Percentiles rank a stretch among this genome's conserved stretches.
Evolutionary conservation across 92 coral and sea anemone genomes (phyloP).

Genomic region (Galaxea fascicularis): DNA sequence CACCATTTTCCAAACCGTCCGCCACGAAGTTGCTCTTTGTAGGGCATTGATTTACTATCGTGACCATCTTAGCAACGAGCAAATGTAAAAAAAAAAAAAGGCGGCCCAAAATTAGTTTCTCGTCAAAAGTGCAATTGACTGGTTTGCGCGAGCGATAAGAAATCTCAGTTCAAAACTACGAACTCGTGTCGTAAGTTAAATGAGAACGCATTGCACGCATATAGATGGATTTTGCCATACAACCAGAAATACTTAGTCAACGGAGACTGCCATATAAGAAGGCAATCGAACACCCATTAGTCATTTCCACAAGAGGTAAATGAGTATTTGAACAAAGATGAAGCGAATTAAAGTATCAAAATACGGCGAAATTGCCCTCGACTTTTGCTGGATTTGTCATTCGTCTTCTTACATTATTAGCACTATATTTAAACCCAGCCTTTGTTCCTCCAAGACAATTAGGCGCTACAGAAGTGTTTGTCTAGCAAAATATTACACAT

Average conservation of each 20-base stretch:
- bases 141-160: background rate
- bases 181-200: background rate
- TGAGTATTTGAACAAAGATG: background rate
- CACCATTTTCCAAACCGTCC: conserved; percentile 24
- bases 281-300: conserved; percentile 2
- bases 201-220: background rate
- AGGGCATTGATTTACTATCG: background rate
- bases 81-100: background rate
- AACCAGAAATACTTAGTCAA: background rate
- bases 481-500: background rate
- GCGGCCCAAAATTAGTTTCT: background rate
- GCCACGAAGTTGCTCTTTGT: background rate
- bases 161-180: background rate
- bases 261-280: conserved; percentile 1
- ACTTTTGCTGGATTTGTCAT: background rate
- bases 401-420: background rate
- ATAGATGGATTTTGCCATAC: background rate
- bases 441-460: background rate
- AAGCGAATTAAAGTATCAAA: background rate
- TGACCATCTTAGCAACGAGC: background rate
- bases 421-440: background rate
- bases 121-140: background rate
- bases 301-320: background rate
- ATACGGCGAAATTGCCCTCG: background rate
- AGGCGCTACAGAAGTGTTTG: background rate